Percentiles rank a stretch among this genome's conserved stretches.
Evolutionary conservation across 2,797 vertebrate species (phyloP).

Genomic region (Hephaestus fuliginosus): DNA sequence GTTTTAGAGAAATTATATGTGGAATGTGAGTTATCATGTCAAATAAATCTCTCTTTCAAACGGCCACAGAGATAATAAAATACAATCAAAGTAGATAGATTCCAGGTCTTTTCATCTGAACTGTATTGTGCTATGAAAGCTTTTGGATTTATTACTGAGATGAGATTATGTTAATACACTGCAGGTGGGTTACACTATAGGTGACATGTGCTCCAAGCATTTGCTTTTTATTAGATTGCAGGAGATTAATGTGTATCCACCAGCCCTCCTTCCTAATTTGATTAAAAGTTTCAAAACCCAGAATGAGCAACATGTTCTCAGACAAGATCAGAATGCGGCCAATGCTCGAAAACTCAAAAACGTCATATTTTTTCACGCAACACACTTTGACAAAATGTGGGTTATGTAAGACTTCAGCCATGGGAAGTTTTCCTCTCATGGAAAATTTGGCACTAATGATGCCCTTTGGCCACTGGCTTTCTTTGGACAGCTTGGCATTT

Average conservation of each 20-base stretch:
- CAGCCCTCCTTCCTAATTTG: slow-evolving; percentile 25
- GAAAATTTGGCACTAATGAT: slow-evolving; percentile 71
- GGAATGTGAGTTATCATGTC: slow-evolving; percentile 1
- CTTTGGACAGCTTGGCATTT: slow-evolving; percentile 64
- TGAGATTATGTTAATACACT: slow-evolving; percentile 39
- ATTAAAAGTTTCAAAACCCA: slow-evolving; percentile 50
- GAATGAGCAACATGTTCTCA: slow-evolving; percentile 40
- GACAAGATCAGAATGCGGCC: slow-evolving; percentile 40
- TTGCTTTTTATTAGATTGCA: slow-evolving; percentile 40
- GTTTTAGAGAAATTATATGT: slow-evolving; percentile 35
- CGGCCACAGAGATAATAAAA: slow-evolving; percentile 10
- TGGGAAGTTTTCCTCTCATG: slow-evolving; percentile 73
- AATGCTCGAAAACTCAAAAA: slow-evolving; percentile 26
- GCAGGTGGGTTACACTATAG: slow-evolving; percentile 42
- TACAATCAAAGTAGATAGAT: slow-evolving; percentile 10
- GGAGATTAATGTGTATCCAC: slow-evolving; percentile 30
- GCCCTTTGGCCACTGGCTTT: slow-evolving; percentile 57
- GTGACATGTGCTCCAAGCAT: slow-evolving; percentile 31
- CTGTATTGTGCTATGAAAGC: slow-evolving; percentile 1
- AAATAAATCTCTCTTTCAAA: slow-evolving; percentile 13
- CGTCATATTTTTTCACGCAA: slow-evolving; percentile 24
- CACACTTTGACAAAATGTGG: slow-evolving; percentile 38
- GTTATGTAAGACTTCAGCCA: slow-evolving; percentile 66
- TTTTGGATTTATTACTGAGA: slow-evolving; percentile 23
- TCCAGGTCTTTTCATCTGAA: slow-evolving; percentile 9